Base-by-base conservation (phyloP, 2,113 vertebrate genomes). In the Nibea coibor region DNA sequence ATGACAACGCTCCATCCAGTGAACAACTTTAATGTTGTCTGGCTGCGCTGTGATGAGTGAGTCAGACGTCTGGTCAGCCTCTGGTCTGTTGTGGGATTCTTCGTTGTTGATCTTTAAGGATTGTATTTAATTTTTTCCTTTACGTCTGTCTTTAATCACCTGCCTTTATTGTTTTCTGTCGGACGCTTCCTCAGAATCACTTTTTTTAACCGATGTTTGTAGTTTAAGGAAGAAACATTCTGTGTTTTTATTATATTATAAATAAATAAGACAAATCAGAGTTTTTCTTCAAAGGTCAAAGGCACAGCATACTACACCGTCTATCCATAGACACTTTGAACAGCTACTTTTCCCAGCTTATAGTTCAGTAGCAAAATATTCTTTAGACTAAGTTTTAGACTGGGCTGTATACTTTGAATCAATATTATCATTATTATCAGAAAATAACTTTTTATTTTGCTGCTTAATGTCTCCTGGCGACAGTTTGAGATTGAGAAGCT, bases 1-100 rank as follows among this genome's bases (percentile, higher is more conserved):
- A 82, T 17, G 87, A 53, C 80, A 16, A 84, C 81, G 14, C 58
- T 81, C 73, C 39, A 2, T 83, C 24, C 64, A 59, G 20, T 71
- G 22, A 70, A 65, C 20, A 39, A 45, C 47, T 50, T 64, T 47
- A 56, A 61, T 64, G 54, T 57, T 28, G 78, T 80, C 66, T 87
- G 57, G 71, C 35, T n/a, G 12, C 39, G 26, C 61, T 45, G 75
- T 58, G 66, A 68, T 53, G 62, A 88, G 45, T 82, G 75, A 82
- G 15, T 88, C 75, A 82, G 68, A 50, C 19, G 1, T 75, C 64
- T 81, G 66, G 31, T 53, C 48, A 20, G 50, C 0, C 35, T 66
- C 24, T 24, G 14, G 35, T 56, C 72, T 80, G 58, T 75, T 74
- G 31, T 56, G 12, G 15, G n/a, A 66, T 43, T 51, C 39, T 68